Evolutionary conservation across 2,113 vertebrate species (phyloP).

Genomic region (Sitta europaea): DNA sequence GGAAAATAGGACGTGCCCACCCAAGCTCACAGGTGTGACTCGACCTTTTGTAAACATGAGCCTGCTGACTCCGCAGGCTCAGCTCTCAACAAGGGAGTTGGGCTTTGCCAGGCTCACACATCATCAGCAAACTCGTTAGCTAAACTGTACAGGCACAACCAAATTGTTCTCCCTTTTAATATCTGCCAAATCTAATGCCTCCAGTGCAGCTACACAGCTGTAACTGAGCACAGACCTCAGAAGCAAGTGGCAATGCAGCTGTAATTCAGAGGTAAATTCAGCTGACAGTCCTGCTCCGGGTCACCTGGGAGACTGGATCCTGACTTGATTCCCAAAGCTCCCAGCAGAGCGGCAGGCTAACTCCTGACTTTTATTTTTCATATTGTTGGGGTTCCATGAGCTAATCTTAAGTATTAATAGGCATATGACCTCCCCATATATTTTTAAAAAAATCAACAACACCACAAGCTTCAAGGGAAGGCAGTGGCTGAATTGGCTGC

Average conservation of each 20-base stretch:
- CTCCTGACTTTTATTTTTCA: neutral
- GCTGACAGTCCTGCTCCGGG: neutral
- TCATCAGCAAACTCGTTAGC: neutral
- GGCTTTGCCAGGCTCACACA: neutral
- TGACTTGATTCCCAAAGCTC: neutral
- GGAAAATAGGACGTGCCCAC: neutral
- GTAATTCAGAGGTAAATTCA: neutral
- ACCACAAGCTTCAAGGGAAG: neutral
- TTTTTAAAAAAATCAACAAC: neutral
- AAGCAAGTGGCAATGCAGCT: neutral
- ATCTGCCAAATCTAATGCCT: neutral
- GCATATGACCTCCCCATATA: neutral
- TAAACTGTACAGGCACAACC: neutral
- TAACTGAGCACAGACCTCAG: neutral
- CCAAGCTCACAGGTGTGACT: neutral
- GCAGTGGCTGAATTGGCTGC: neutral
- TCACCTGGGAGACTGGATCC: neutral
- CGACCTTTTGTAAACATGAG: neutral
- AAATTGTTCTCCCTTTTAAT: neutral
- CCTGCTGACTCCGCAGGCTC: neutral
- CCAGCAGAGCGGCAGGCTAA: neutral
- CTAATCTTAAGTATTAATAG: neutral
- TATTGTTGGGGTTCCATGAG: neutral
- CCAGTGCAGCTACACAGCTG: neutral
- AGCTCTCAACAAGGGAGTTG: accelerated